Base-by-base conservation (phyloP, 2,113 vertebrate genomes). In the Diphyllodes magnificus region DNA sequence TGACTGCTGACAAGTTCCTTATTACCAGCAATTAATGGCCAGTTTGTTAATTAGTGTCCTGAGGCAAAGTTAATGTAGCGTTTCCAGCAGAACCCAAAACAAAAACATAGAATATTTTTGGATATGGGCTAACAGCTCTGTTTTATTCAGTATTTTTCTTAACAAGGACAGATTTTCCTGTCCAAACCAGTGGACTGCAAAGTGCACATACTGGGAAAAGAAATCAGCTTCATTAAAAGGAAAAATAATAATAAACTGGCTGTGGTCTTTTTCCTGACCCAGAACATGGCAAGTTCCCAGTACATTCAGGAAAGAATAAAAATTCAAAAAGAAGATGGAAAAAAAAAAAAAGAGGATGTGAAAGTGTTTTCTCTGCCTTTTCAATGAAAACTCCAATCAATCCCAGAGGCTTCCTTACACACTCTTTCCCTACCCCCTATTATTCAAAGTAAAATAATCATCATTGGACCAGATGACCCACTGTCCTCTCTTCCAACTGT, bases 31-130 rank as follows among this genome's bases (percentile, higher is more conserved):
- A 97, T 97, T 96, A 97, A 97, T 97, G 95, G 96, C 76, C 93
- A 92, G 95, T 95, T 96, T 96, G 86, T 96, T 98, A 98, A 98
- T 98, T 97, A 97, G 91, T 98, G 96, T 93, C 97, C 97, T 73
- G 88, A 95, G 97, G 96, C 97, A 96, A 98, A 95, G 88, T 95
- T 96, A 96, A 96, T 95, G 88, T 91, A 96, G 71, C 80, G 90
- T 93, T 96, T 90, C 93, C 92, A 97, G 78, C 45, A 93, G 76
- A 95, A 96, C 77, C 68, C 91, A 97, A 97, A 95, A 88, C 73
- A 96, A 97, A 96, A 95, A 69, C 81, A 94, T 80, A 86, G 39
- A 95, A 95, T 97, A 93, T 94, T 97, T 95, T 95, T 86, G 86
- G 93, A 92, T 94, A 82, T 86, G 89, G 80, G 39, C 82, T 95